phyloP scores from a whole-genome alignment of 2,888 invertebrate species.

The Stratiomys singularior region DNA sequence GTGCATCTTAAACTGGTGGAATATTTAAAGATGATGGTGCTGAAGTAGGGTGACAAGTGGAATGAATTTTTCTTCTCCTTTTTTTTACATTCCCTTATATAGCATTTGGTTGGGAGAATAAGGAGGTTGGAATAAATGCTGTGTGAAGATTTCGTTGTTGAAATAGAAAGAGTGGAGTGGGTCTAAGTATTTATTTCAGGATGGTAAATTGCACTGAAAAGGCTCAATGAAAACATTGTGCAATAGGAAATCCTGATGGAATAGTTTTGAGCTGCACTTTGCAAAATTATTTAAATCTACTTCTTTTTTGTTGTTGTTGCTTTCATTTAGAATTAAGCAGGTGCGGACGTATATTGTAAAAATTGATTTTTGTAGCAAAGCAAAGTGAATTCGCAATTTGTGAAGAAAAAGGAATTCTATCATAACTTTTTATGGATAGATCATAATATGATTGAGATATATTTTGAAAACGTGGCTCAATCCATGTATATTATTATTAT shows the following conservation, averaged over 20 bases:
- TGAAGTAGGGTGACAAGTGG: slow-evolving; percentile 44
- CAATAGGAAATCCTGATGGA: neutral
- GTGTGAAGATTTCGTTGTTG: no score
- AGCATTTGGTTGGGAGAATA: neutral
- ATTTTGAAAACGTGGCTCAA: no score
- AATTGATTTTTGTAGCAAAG: no score
- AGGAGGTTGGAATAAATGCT: neutral
- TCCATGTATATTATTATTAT: no score
- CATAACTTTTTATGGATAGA: no score
- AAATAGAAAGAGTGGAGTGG: neutral
- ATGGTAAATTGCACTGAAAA: slow-evolving; percentile 2
- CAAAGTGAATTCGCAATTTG: no score
- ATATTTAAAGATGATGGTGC: slow-evolving; percentile 42
- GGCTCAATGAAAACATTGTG: neutral
- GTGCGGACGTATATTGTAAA: no score
- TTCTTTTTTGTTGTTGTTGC: neutral
- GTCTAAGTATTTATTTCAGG: neutral
- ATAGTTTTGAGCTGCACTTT: slow-evolving; percentile 5
- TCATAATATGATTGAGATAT: no score
- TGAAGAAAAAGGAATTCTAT: no score
- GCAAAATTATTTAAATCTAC: neutral
- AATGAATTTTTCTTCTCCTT: slow-evolving; percentile 9
- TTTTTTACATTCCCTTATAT: neutral
- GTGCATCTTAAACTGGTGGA: slow-evolving; percentile 44
- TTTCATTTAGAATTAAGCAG: neutral